phyloP scores from a whole-genome alignment of 2,113 vertebrate genomes.

The Perccottus glenii region DNA sequence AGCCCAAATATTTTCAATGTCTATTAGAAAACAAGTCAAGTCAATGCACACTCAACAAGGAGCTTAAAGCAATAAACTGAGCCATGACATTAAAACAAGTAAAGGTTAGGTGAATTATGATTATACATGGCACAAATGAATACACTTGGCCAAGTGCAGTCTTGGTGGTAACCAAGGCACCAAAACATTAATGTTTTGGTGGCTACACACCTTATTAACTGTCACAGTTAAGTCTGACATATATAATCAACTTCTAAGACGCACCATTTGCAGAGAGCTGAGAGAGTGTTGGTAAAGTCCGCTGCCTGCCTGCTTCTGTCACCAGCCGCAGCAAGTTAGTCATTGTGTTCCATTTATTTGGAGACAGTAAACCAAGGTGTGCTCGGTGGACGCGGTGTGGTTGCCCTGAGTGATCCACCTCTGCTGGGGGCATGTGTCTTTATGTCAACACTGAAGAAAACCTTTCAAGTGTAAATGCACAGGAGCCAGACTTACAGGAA shows the following conservation, averaged over 20 bases:
- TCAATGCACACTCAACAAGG: neutral
- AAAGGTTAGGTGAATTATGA: too few relatives aligned
- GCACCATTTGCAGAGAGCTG: slow-evolving; percentile 59
- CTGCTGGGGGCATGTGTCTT: neutral
- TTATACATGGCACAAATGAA: too few relatives aligned
- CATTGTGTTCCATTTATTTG: slow-evolving; percentile 43
- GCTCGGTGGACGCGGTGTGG: neutral
- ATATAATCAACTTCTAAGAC: neutral
- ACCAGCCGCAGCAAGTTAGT: slow-evolving; percentile 44
- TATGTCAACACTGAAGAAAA: too few relatives aligned
- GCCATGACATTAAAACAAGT: too few relatives aligned
- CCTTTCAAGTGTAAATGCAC: too few relatives aligned
- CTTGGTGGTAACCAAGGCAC: too few relatives aligned
- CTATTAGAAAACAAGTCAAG: slow-evolving; percentile 59
- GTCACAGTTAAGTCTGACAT: neutral
- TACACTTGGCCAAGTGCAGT: too few relatives aligned
- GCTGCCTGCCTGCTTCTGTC: slow-evolving; percentile 31
- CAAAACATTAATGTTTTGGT: too few relatives aligned
- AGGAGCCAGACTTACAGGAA: too few relatives aligned
- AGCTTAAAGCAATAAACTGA: too few relatives aligned
- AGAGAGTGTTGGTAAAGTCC: slow-evolving; percentile 40
- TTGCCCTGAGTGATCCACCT: slow-evolving; percentile 49
- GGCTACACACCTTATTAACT: too few relatives aligned
- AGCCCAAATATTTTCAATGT: slow-evolving; percentile 80
- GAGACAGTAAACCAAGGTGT: neutral